Evolutionary conservation across 2,113 vertebrate species (phyloP).

Genomic region (Pungitius pungitius): DNA sequence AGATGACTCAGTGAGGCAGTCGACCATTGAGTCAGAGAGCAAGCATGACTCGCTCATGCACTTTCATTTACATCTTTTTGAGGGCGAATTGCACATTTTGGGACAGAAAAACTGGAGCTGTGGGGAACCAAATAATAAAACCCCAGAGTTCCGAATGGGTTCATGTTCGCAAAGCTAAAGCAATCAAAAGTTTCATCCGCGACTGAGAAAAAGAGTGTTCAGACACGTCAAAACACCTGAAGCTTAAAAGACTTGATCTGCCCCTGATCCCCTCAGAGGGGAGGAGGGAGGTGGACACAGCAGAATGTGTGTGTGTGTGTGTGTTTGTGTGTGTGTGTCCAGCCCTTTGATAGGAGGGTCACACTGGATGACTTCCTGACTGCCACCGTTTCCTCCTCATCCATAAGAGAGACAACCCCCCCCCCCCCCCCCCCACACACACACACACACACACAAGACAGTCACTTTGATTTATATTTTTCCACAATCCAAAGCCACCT

Average conservation of each 20-base stretch:
- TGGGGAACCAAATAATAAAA: neutral
- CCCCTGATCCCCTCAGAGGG: slow-evolving; percentile 30
- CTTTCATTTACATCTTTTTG: slow-evolving; percentile 5
- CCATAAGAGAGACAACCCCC: neutral
- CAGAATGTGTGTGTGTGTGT: slow-evolving; percentile 18
- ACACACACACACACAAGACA: slow-evolving; percentile 10
- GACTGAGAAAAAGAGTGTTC: slow-evolving; percentile 9
- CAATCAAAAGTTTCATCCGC: slow-evolving; percentile 16
- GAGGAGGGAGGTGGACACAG: slow-evolving; percentile 15
- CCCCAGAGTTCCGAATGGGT: neutral
- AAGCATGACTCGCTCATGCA: slow-evolving; percentile 46
- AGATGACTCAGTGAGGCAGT: slow-evolving; percentile 57
- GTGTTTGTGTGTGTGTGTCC: neutral
- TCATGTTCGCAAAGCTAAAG: neutral
- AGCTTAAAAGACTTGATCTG: slow-evolving; percentile 25
- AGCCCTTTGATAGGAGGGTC: slow-evolving; percentile 51
- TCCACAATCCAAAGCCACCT: slow-evolving; percentile 15
- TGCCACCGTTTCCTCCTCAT: slow-evolving; percentile 40
- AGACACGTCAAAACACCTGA: slow-evolving; percentile 46
- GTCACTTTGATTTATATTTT: slow-evolving; percentile 33
- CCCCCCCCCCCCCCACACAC: slow-evolving; percentile 11
- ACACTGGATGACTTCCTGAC: slow-evolving; percentile 34
- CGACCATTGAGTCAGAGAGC: slow-evolving; percentile 58
- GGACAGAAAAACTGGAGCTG: neutral
- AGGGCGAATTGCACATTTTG: slow-evolving; percentile 7